Evolutionary conservation across 2,113 vertebrate species (phyloP).

Genomic region (Cardinalis cardinalis): DNA sequence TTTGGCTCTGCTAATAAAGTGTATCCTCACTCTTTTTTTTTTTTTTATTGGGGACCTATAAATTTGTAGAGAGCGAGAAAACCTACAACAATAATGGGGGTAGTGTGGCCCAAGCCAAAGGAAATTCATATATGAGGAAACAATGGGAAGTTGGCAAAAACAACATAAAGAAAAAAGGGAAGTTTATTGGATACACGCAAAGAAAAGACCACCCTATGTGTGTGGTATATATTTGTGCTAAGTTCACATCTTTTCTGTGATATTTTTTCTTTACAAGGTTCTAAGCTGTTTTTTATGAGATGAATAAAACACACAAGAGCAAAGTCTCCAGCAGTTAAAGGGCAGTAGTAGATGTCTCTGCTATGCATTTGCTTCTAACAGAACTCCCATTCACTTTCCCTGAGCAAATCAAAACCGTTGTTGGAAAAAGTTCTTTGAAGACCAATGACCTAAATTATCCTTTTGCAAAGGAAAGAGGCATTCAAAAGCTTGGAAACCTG

Average conservation of each 20-base stretch:
- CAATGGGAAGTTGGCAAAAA: conserved; percentile 12
- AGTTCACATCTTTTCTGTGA: conserved; percentile 50
- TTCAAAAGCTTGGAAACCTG: conserved; percentile 16
- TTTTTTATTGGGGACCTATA: background rate
- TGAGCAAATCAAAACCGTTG: background rate
- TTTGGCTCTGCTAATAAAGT: conserved; percentile 17
- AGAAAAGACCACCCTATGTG: conserved; percentile 5
- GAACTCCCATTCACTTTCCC: conserved; percentile 39
- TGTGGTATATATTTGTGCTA: conserved; percentile 40
- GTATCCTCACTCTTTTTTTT: background rate
- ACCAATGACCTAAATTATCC: conserved; percentile 23
- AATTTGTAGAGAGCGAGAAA: background rate
- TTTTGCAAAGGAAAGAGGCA: conserved; percentile 24
- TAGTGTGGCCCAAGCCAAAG: background rate
- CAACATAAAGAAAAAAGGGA: background rate
- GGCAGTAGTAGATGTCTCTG: conserved; percentile 16
- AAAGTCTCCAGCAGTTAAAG: conserved; percentile 43
- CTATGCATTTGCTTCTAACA: conserved; percentile 57
- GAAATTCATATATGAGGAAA: conserved; percentile 10
- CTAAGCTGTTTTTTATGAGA: conserved; percentile 64
- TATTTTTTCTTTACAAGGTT: conserved; percentile 46
- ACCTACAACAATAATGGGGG: background rate
- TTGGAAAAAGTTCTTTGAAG: conserved; percentile 28
- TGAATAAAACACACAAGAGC: conserved; percentile 57
- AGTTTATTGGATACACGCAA: background rate